phyloP scores from a whole-genome alignment of 2,113 vertebrate species.

The Taxidea taxus region DNA sequence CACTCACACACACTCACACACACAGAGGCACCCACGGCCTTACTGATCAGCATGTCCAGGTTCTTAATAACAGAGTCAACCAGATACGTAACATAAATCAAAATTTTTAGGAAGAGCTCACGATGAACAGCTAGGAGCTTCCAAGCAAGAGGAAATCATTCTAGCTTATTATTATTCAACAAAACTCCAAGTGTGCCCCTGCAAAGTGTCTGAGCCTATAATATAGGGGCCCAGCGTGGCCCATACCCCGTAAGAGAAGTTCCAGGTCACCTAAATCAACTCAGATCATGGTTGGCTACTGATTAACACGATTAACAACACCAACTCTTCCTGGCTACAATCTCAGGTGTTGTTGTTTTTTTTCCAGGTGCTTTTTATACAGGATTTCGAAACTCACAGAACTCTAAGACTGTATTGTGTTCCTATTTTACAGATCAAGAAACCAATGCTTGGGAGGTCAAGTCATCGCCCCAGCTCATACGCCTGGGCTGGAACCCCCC shows the following conservation, averaged over 20 bases:
- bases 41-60: neutral
- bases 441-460: too few relatives aligned
- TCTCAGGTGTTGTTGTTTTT: neutral
- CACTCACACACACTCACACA: neutral
- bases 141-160: neutral
- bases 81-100: neutral
- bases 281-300: fast-evolving
- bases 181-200: neutral
- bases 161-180: neutral
- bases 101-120: neutral
- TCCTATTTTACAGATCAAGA: neutral
- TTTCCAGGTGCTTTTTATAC: neutral
- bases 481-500: neutral
- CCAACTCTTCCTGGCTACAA: neutral
- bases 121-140: neutral
- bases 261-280: neutral
- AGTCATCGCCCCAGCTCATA: neutral
- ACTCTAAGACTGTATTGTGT: neutral
- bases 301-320: neutral
- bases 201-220: neutral
- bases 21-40: neutral
- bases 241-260: neutral
- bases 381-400: neutral
- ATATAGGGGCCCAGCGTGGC: neutral
- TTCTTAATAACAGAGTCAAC: neutral